These are phyloP conservation scores for Tapera naevia DNA, from an alignment of 2,797 vertebrate genomes.

Conservation along the genomic window DNA sequence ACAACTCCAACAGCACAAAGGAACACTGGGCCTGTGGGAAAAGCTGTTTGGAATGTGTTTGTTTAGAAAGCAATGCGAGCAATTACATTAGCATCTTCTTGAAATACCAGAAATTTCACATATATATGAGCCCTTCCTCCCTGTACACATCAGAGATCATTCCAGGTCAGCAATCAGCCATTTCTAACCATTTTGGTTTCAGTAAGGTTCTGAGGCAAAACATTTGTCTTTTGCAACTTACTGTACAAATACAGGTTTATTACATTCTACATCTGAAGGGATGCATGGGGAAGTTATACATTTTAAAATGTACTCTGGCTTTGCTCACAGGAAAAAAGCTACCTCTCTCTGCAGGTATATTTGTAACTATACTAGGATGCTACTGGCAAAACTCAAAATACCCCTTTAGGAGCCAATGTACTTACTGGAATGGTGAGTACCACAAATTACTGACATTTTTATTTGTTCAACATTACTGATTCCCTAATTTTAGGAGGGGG, in stretches of 20 bases:
- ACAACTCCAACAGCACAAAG: conserved; percentile 28
- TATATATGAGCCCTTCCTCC: neutral
- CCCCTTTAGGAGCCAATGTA: neutral
- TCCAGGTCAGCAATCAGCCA: neutral
- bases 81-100: conserved; percentile 41
- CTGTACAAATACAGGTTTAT: neutral
- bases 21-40: conserved; percentile 35
- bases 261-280: neutral
- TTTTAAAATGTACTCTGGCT: neutral
- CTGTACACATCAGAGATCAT: neutral
- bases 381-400: neutral
- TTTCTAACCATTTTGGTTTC: neutral
- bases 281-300: neutral
- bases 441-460: neutral
- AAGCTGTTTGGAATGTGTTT: conserved; percentile 24
- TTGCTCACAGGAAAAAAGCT: neutral
- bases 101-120: conserved; percentile 51
- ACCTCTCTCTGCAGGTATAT: neutral
- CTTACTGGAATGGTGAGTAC: neutral
- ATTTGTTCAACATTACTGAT: neutral
- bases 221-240: neutral
- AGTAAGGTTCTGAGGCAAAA: neutral
- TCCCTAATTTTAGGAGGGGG: neutral
- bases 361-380: neutral
- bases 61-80: conserved; percentile 29